phyloP scores from a whole-genome alignment of 1,140 invertebrate species.

The Diploscapter pachys region DNA sequence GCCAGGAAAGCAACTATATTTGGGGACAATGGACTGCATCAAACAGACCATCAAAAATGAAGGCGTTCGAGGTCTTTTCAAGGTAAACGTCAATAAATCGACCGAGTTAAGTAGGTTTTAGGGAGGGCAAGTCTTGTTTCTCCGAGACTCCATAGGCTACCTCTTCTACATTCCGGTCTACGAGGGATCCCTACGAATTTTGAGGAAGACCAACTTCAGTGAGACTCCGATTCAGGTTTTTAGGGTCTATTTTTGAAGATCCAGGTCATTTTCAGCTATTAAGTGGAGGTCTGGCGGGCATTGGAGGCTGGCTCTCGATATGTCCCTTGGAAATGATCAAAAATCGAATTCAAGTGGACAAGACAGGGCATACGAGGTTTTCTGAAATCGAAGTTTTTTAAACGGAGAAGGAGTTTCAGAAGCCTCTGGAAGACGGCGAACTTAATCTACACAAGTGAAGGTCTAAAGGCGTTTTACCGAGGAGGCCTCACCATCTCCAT shows the following conservation, averaged over 20 bases:
- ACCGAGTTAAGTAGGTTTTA: constrained; percentile 31
- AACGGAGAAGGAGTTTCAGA: constrained; percentile 14
- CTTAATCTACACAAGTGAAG: constrained; percentile 51
- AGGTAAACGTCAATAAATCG: constrained; percentile 2
- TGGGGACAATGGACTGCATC: constrained; percentile 61
- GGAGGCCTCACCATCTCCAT: constrained; percentile 57
- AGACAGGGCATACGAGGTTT: constrained; percentile 9
- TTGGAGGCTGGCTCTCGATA: constrained; percentile 60
- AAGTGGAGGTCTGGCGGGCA: constrained; percentile 66
- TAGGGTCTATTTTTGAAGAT: too few relatives aligned
- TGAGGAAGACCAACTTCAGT: constrained; percentile 19
- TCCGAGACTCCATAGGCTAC: constrained; percentile 68
- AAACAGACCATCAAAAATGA: constrained; percentile 61
- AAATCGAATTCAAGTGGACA: constrained; percentile 59
- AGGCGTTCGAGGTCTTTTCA: constrained; percentile 67
- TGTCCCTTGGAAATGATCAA: constrained; percentile 63
- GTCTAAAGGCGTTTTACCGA: constrained; percentile 48
- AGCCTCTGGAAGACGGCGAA: constrained; percentile 4
- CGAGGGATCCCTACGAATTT: constrained; percentile 59
- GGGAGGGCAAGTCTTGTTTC: constrained; percentile 58
- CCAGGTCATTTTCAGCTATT: constrained; percentile 6
- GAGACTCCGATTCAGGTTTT: constrained; percentile 30
- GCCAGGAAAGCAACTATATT: constrained; percentile 27
- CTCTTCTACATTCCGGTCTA: constrained; percentile 69
- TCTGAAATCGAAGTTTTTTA: not conserved